phyloP scores from a whole-genome alignment of 2,113 vertebrate genomes.

The Urocitellus parryii region DNA sequence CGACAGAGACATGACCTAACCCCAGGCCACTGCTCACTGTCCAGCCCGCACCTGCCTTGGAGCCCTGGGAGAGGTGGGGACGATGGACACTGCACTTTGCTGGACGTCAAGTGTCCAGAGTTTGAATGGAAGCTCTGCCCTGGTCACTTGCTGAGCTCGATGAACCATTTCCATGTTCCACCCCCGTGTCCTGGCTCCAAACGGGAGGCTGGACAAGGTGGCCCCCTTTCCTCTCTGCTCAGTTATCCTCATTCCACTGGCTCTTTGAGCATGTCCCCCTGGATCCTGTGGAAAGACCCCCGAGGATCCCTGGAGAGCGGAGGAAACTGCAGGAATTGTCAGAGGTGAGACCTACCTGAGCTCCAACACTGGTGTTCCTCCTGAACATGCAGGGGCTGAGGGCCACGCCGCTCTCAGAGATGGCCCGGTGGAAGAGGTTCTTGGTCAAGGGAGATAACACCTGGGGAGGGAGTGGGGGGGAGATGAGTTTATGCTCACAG shows the following conservation, averaged over 20 bases:
- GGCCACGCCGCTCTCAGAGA: slow-evolving; percentile 89
- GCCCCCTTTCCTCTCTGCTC: background rate
- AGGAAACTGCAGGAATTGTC: too few relatives aligned
- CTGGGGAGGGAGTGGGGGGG: slow-evolving; percentile 65
- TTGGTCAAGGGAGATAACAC: slow-evolving; percentile 87
- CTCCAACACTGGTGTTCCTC: background rate
- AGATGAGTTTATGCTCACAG: background rate
- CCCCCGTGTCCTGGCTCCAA: background rate
- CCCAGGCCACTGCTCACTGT: rapidly evolving
- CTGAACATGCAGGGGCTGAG: background rate
- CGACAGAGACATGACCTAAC: background rate
- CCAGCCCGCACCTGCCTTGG: rapidly evolving
- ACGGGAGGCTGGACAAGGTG: background rate
- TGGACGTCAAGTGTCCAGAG: rapidly evolving
- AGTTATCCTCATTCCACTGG: too few relatives aligned
- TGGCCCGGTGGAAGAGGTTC: slow-evolving; percentile 89
- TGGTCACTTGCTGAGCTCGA: rapidly evolving
- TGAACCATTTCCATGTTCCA: too few relatives aligned
- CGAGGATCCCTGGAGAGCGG: background rate
- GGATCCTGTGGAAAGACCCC: rapidly evolving
- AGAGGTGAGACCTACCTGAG: slow-evolving; percentile 2
- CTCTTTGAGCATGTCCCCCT: too few relatives aligned
- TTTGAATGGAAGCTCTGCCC: background rate
- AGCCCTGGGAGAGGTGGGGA: background rate
- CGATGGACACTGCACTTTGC: rapidly evolving